phyloP scores from a whole-genome alignment of 64 coral and sea anemone genomes.

The Trachythela sp. region DNA sequence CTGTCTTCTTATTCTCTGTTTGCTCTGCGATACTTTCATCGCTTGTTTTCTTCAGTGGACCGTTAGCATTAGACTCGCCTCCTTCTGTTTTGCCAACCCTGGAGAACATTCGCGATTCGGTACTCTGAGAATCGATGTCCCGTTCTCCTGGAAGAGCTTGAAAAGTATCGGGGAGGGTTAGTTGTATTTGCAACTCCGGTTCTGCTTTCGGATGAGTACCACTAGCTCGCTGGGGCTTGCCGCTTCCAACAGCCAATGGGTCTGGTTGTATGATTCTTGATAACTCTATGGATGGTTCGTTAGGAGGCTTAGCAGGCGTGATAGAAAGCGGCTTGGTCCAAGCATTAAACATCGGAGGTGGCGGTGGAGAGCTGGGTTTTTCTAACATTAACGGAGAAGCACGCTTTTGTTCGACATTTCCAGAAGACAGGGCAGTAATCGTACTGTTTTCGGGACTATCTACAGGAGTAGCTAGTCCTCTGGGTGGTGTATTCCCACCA shows the following conservation, averaged over 20 bases:
- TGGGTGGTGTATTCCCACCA: not conserved
- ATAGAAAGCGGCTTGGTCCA: slow-evolving; percentile 7
- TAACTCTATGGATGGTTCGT: not conserved
- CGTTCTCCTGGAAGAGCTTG: not conserved
- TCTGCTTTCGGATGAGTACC: not conserved
- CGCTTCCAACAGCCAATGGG: not conserved
- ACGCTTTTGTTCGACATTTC: not conserved
- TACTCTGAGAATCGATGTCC: not conserved
- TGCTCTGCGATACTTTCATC: not conserved
- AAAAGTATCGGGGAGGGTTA: not conserved
- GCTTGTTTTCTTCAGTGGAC: not conserved
- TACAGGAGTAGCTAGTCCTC: not conserved
- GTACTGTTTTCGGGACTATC: not conserved
- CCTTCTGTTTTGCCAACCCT: not conserved
- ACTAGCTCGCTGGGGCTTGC: not conserved
- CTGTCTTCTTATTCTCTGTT: not conserved
- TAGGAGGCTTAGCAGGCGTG: not conserved
- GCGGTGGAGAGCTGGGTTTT: slow-evolving; percentile 9
- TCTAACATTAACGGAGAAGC: slow-evolving; percentile 3
- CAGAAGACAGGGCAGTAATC: not conserved
- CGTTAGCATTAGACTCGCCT: not conserved
- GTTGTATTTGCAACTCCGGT: not conserved
- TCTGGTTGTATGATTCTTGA: not conserved
- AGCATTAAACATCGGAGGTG: slow-evolving; percentile 16
- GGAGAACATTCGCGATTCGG: not conserved